Percentiles rank a stretch among this genome's conserved stretches.
phyloP scores from a whole-genome alignment of 2,113 vertebrate species.

The Carollia perspicillata region DNA sequence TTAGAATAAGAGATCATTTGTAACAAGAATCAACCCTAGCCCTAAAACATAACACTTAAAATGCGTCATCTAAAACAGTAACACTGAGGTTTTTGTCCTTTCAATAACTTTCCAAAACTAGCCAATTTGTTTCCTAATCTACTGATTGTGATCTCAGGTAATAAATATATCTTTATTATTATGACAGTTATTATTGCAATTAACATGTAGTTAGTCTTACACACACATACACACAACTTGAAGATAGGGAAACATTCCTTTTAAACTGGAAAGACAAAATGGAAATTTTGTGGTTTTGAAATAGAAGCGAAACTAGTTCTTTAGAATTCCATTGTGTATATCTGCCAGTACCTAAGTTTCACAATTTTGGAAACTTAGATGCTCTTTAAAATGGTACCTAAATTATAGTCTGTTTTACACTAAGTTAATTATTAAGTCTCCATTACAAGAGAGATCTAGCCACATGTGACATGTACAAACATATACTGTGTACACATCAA shows the following conservation, averaged over 20 bases:
- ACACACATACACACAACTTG: not conserved
- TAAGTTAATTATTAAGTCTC: not conserved
- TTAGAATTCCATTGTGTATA: conserved; percentile 49
- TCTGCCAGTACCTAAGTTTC: conserved; percentile 42
- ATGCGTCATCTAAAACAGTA: not conserved
- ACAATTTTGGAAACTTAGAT: conserved; percentile 32
- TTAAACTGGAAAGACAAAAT: not conserved
- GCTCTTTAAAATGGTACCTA: conserved; percentile 55
- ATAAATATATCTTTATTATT: not conserved
- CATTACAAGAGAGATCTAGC: conserved; percentile 15
- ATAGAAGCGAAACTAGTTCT: conserved; percentile 38
- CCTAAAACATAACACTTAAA: not conserved
- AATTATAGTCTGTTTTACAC: conserved; percentile 50
- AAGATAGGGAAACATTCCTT: not conserved
- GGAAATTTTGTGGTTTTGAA: conserved; percentile 10
- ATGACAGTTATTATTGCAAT: not conserved
- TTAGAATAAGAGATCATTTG: conserved; percentile 42
- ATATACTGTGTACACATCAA: not conserved
- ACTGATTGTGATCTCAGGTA: not conserved
- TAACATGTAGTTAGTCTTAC: not conserved
- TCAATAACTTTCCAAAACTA: conserved; percentile 28
- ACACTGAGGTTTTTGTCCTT: not conserved
- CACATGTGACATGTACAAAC: not conserved
- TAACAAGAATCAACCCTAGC: not conserved
- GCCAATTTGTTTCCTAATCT: not conserved